phyloP scores from a whole-genome alignment of 92 coral and sea anemone species.

The Zoanthus sociatus region DNA sequence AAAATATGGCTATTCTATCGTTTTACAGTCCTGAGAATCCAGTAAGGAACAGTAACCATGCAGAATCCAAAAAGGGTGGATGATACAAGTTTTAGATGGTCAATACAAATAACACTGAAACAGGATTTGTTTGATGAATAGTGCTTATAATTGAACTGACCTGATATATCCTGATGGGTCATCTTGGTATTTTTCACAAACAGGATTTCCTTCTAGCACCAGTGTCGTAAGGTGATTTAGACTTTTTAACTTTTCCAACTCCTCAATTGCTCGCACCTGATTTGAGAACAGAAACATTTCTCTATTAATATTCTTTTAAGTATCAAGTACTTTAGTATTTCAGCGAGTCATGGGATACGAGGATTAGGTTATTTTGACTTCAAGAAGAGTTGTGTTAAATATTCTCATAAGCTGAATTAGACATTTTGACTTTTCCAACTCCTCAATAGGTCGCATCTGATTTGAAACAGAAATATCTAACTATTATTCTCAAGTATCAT shows the following conservation, averaged over 20 bases:
- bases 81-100: too few species aligned
- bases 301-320: background rate
- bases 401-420: slow-evolving; percentile 61
- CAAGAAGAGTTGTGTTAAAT: too few species aligned
- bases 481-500: too few species aligned
- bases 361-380: too few species aligned
- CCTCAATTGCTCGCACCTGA: slow-evolving; percentile 84
- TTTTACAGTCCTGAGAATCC: too few species aligned
- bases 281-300: background rate
- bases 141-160: slow-evolving; percentile 34
- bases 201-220: slow-evolving; percentile 85
- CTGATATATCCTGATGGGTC: slow-evolving; percentile 79
- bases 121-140: too few species aligned
- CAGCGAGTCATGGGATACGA: too few species aligned
- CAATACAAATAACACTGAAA: too few species aligned
- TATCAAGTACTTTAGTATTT: background rate
- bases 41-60: too few species aligned
- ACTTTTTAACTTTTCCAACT: slow-evolving; percentile 88
- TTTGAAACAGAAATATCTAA: background rate
- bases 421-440: slow-evolving; percentile 88
- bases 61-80: too few species aligned
- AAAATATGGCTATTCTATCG: too few species aligned
- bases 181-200: slow-evolving; percentile 81
- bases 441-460: slow-evolving; percentile 83
- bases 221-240: slow-evolving; percentile 74